These are phyloP conservation scores for Oreocharis arfaki DNA, from an alignment of 2,113 vertebrate species.

Conservation along the genomic window DNA sequence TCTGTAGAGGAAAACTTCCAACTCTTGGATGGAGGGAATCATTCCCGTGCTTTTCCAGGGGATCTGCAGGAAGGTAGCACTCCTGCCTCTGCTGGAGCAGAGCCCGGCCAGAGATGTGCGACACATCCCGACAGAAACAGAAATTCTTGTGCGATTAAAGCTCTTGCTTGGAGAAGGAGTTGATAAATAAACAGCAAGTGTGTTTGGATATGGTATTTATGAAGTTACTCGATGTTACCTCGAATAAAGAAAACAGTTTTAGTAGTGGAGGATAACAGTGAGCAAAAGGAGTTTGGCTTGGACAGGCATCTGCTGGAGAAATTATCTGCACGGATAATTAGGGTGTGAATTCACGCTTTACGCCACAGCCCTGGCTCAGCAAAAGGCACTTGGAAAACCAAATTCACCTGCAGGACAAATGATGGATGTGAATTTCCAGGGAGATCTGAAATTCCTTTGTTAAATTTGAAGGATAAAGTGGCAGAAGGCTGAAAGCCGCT, in stretches of 20 bases:
- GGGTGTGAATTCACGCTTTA: neutral
- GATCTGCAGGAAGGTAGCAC: fast-evolving
- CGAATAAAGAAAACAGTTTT: neutral
- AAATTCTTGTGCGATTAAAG: neutral
- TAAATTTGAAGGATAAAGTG: neutral
- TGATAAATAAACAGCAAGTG: neutral
- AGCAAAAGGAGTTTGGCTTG: neutral
- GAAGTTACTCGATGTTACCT: neutral
- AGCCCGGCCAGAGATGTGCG: fast-evolving
- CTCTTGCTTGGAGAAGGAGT: neutral
- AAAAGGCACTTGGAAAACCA: neutral
- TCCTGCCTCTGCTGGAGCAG: neutral
- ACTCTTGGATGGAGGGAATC: neutral
- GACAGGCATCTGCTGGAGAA: neutral
- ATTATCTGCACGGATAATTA: neutral
- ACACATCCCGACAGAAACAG: neutral
- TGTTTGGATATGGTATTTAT: neutral
- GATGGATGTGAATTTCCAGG: neutral
- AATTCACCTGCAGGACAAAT: neutral
- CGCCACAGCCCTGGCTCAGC: neutral
- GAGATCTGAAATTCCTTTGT: neutral
- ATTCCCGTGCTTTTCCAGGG: neutral
- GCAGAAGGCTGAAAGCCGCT: neutral
- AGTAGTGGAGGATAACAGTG: neutral
- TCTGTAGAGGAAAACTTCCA: neutral